Conservation (phyloP, 2,888 invertebrate genomes). For the Polylopha cassiicola region DNA sequence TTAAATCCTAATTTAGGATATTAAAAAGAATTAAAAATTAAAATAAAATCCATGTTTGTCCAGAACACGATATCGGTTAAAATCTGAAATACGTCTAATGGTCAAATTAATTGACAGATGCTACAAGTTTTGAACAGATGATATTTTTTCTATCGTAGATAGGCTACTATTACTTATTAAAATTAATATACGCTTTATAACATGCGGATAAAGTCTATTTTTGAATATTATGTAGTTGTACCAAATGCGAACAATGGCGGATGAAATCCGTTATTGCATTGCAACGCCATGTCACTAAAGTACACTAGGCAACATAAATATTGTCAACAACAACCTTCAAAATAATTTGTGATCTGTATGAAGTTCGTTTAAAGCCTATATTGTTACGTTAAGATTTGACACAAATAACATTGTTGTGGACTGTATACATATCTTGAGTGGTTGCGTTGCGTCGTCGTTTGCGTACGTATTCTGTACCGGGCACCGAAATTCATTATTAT, state of each 20-base stretch:
- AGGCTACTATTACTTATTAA: too few species aligned
- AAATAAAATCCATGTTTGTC: too few species aligned
- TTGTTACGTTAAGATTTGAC: not conserved
- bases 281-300: conserved; percentile 18
- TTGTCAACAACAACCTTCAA: not conserved
- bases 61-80: too few species aligned
- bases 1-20: too few species aligned
- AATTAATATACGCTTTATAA: too few species aligned
- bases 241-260: conserved; percentile 4
- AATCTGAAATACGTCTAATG: too few species aligned
- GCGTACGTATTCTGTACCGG: conserved; percentile 10
- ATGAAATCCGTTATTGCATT: conserved; percentile 7
- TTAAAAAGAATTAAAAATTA: too few species aligned
- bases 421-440: conserved; percentile 9
- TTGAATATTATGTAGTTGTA: not conserved
- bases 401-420: not conserved
- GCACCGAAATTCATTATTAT: conserved; percentile 5
- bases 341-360: not conserved
- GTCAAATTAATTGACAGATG: too few species aligned
- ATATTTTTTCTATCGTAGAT: too few species aligned
- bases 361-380: too few species aligned
- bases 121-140: too few species aligned
- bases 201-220: not conserved
- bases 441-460: conserved; percentile 10
- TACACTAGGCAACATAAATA: conserved; percentile 2